phyloP scores from a whole-genome alignment of 2,797 vertebrate species.

The Avahi laniger region DNA sequence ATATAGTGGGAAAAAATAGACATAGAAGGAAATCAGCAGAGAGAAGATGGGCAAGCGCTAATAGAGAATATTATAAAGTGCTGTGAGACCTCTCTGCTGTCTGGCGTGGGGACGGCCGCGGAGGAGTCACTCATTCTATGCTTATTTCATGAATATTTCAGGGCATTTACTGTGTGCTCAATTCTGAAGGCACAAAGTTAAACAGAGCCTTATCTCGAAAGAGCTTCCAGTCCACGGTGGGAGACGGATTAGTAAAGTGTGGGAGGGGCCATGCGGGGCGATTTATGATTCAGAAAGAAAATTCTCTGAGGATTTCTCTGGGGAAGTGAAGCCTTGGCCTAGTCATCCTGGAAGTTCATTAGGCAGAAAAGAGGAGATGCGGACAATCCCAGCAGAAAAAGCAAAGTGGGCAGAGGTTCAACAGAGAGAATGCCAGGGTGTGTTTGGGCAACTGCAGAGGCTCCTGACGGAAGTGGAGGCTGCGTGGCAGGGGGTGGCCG shows the following conservation, averaged over 20 bases:
- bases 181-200: not conserved
- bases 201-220: not conserved
- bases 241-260: not conserved
- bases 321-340: not conserved
- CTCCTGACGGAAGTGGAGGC: not conserved
- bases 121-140: not conserved
- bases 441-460: not conserved
- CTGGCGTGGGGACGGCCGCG: not conserved
- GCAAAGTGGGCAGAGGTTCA: not conserved
- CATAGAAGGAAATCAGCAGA: not conserved
- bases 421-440: not conserved
- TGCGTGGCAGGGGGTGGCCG: rapidly evolving
- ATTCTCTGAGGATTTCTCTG: not conserved
- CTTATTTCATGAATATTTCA: not conserved
- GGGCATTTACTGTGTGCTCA: no score
- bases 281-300: not conserved
- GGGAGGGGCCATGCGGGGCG: not conserved
- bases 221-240: not conserved
- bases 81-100: not conserved
- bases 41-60: not conserved
- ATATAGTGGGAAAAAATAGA: not conserved
- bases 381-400: not conserved
- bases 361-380: not conserved
- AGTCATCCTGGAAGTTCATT: not conserved
- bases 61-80: not conserved